Evolutionary conservation across 2,113 vertebrate genomes (phyloP).

Genomic region (Catharus fuscescens): DNA sequence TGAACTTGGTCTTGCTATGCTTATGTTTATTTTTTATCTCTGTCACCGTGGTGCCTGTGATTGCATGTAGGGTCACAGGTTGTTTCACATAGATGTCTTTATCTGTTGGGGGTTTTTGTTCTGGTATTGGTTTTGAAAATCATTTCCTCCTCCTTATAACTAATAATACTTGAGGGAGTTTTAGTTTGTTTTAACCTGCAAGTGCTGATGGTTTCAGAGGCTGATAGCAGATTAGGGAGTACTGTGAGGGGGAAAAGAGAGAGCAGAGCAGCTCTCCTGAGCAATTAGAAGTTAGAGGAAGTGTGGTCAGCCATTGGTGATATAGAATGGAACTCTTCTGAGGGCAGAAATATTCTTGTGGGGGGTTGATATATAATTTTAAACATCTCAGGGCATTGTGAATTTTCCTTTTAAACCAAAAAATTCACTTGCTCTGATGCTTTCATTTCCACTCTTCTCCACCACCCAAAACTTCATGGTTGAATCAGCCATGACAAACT

Average conservation of each 20-base stretch:
- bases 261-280: slow-evolving; percentile 17
- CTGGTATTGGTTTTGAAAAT: neutral
- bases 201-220: slow-evolving; percentile 10
- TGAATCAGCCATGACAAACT: neutral
- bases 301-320: neutral
- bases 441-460: neutral
- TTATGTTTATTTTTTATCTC: neutral
- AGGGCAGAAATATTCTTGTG: neutral
- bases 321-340: neutral
- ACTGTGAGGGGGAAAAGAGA: neutral
- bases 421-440: neutral
- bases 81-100: neutral
- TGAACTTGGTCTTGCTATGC: neutral
- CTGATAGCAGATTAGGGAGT: slow-evolving; percentile 34
- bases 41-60: neutral
- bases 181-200: slow-evolving; percentile 11
- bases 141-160: neutral
- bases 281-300: neutral
- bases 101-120: neutral
- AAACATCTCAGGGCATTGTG: neutral
- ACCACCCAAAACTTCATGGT: neutral
- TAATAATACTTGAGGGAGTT: slow-evolving; percentile 11
- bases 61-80: neutral
- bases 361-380: neutral
- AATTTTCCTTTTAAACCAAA: neutral